These are phyloP conservation scores for Nomada goodeniana DNA, from an alignment of 2,888 invertebrate species.

Conservation along the genomic window DNA sequence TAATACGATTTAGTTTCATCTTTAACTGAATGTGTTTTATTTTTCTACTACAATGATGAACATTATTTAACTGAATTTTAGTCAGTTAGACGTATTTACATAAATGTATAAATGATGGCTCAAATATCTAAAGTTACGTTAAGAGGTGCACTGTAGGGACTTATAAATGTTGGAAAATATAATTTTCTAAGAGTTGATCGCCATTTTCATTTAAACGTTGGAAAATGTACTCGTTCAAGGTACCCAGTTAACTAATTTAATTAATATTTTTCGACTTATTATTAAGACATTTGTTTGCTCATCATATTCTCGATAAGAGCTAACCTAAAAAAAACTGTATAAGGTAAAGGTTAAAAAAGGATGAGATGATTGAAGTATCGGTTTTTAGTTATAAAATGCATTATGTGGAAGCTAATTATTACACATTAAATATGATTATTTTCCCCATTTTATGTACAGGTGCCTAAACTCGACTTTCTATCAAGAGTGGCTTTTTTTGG, in stretches of 20 bases:
- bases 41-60: not conserved
- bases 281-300: not conserved
- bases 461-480: slow-evolving; percentile 86
- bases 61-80: not conserved
- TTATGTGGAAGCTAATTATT: not conserved
- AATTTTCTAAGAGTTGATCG: slow-evolving; percentile 1
- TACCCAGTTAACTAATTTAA: not conserved
- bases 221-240: slow-evolving; percentile 7
- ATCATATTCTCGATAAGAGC: not conserved
- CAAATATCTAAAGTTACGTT: not conserved
- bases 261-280: not conserved
- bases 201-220: not conserved
- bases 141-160: not conserved
- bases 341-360: not conserved
- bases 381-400: too few species aligned
- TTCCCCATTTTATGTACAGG: slow-evolving; percentile 61
- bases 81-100: too few species aligned
- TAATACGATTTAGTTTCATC: not conserved
- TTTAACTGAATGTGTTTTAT: not conserved
- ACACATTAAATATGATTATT: not conserved
- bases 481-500: slow-evolving; percentile 86
- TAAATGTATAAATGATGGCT: not conserved
- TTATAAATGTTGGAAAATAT: slow-evolving; percentile 6
- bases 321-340: slow-evolving; percentile 31
- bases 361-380: not conserved